phyloP scores from a whole-genome alignment of 2,113 vertebrate genomes.

The Tamias sibiricus region DNA sequence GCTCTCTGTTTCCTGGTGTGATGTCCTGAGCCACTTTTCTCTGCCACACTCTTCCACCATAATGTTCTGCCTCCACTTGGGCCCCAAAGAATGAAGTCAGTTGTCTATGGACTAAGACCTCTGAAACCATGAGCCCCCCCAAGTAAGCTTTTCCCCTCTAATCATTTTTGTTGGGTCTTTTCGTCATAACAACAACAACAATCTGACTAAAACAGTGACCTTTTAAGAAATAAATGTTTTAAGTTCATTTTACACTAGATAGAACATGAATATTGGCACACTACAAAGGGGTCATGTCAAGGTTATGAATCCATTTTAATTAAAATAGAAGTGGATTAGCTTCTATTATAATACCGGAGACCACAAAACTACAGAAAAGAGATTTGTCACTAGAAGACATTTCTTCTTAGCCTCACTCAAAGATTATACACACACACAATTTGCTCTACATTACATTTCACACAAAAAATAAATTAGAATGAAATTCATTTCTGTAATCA shows the following conservation, averaged over 20 bases:
- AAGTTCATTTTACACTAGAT: neutral
- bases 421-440: neutral
- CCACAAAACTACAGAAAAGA: neutral
- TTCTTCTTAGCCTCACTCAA: neutral
- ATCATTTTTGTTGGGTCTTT: too few species aligned
- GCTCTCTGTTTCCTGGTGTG: too few species aligned
- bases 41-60: too few species aligned
- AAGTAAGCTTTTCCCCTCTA: too few species aligned
- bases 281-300: neutral
- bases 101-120: too few species aligned
- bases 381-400: neutral
- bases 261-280: neutral
- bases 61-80: too few species aligned
- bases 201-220: too few species aligned
- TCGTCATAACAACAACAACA: too few species aligned
- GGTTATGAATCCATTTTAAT: constrained; percentile 16
- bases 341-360: neutral
- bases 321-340: constrained; percentile 4
- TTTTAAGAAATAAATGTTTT: neutral
- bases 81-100: too few species aligned
- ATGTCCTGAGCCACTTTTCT: too few species aligned
- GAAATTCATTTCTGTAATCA: constrained; percentile 4
- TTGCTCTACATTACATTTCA: neutral
- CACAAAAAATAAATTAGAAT: constrained; percentile 32
- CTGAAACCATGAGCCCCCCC: too few species aligned